Conservation (phyloP, 2,888 invertebrate genomes). For the Diogma glabrata region DNA sequence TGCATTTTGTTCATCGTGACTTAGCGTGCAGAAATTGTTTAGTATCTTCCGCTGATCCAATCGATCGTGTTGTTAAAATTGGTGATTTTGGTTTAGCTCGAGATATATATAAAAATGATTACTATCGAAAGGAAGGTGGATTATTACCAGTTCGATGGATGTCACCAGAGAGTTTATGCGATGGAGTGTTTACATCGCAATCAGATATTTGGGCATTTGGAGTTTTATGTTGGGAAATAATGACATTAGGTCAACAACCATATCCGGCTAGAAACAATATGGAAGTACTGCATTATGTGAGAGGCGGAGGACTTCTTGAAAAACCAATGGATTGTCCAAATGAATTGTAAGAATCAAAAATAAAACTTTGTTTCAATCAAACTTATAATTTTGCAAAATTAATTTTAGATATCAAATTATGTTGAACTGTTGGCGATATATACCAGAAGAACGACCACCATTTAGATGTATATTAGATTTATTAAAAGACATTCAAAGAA, state of each 20-base stretch:
- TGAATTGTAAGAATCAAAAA: conserved; percentile 46
- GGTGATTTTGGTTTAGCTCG: conserved; percentile 95
- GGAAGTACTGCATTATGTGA: conserved; percentile 83
- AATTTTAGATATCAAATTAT: conserved; percentile 65
- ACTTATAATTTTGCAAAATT: not conserved
- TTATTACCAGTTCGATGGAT: conserved; percentile 94
- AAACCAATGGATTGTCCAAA: conserved; percentile 76
- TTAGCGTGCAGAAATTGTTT: conserved; percentile 93
- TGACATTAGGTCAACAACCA: conserved; percentile 92
- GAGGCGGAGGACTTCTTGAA: conserved; percentile 74
- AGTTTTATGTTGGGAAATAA: conserved; percentile 92
- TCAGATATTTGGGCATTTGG: conserved; percentile 96
- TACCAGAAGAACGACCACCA: conserved; percentile 72
- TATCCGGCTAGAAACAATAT: conserved; percentile 88
- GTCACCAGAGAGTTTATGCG: conserved; percentile 92
- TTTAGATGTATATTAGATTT: conserved; percentile 70
- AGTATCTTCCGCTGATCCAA: conserved; percentile 59
- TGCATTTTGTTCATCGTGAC: conserved; percentile 96
- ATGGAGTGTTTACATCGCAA: conserved; percentile 92
- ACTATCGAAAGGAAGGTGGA: conserved; percentile 90
- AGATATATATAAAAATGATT: conserved; percentile 95
- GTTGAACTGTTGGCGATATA: conserved; percentile 78
- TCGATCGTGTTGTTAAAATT: conserved; percentile 51
- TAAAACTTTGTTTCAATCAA: not conserved
- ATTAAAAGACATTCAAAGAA: conserved; percentile 35